Evolutionary conservation across 2,797 vertebrate genomes (phyloP).

Genomic region (Phrynocephalus vlangalii): DNA sequence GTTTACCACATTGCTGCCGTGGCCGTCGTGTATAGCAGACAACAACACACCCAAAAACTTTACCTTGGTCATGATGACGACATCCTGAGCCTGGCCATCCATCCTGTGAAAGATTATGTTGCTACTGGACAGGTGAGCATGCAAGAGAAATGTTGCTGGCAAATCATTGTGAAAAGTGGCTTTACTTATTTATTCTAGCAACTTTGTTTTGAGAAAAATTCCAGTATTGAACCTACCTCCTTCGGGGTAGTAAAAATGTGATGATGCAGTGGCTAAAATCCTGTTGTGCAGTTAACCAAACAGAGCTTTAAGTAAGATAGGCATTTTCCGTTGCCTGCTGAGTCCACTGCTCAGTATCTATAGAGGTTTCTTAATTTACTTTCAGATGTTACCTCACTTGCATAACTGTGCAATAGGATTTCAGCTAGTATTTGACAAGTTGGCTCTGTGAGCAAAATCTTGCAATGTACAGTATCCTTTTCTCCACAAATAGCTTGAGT

Average conservation of each 20-base stretch:
- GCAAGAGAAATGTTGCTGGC: not conserved
- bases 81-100: conserved; percentile 91
- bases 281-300: no score
- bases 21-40: conserved; percentile 88
- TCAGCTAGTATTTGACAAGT: no score
- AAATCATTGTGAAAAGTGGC: conserved; percentile 8
- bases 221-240: not conserved
- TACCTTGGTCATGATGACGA: conserved; percentile 96
- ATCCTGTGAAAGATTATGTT: conserved; percentile 92
- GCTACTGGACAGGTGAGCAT: conserved; percentile 89
- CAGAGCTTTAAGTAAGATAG: no score
- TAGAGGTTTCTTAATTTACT: no score
- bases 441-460: no score
- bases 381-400: no score
- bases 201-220: not conserved
- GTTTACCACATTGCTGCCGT: conserved; percentile 94
- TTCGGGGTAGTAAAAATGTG: not conserved
- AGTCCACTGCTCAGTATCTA: no score
- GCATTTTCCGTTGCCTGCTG: no score
- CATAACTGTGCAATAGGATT: no score
- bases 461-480: no score
- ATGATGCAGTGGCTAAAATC: no score
- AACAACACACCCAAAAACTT: conserved; percentile 90
- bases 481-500: no score
- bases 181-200: not conserved